Percentiles rank a stretch among this genome's conserved stretches.
Conservation (phyloP, 1,140 invertebrate species). For the Tetranychus urticae region DNA sequence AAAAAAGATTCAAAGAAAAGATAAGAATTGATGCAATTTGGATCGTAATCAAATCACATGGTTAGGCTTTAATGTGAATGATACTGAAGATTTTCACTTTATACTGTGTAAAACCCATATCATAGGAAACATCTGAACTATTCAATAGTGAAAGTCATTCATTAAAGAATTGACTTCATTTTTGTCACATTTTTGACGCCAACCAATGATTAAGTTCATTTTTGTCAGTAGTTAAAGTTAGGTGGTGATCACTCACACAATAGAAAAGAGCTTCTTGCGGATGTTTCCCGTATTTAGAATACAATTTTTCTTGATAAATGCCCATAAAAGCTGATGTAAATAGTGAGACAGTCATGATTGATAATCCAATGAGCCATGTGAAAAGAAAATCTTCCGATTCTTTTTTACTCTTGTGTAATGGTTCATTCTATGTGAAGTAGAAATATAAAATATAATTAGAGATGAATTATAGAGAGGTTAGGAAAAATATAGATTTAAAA, state of each 20-base stretch:
- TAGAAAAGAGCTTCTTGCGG: slow-evolving; percentile 82
- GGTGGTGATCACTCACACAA: slow-evolving; percentile 29
- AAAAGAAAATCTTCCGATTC: not conserved
- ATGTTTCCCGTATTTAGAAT: slow-evolving; percentile 68
- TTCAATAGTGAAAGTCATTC: too few relatives aligned
- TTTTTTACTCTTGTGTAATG: not conserved
- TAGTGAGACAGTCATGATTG: slow-evolving; percentile 58
- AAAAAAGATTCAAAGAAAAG: slow-evolving; percentile 11
- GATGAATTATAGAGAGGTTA: too few relatives aligned
- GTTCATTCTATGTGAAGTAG: not conserved
- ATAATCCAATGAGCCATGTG: slow-evolving; percentile 35
- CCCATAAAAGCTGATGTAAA: slow-evolving; percentile 87
- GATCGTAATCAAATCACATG: too few relatives aligned
- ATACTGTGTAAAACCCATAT: too few relatives aligned
- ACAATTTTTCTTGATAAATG: slow-evolving; percentile 80
- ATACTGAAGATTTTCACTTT: too few relatives aligned
- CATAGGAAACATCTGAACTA: too few relatives aligned
- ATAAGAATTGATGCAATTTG: too few relatives aligned
- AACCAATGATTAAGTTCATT: too few relatives aligned
- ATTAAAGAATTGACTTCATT: too few relatives aligned
- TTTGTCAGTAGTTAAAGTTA: not conserved
- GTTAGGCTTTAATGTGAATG: too few relatives aligned
- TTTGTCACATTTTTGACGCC: too few relatives aligned
- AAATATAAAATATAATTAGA: not conserved
- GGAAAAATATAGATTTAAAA: too few relatives aligned